Percentiles rank a stretch among this genome's conserved stretches.
These are phyloP conservation scores for Autographa gamma DNA, from an alignment of 2,888 invertebrate genomes.

Conservation along the genomic window DNA sequence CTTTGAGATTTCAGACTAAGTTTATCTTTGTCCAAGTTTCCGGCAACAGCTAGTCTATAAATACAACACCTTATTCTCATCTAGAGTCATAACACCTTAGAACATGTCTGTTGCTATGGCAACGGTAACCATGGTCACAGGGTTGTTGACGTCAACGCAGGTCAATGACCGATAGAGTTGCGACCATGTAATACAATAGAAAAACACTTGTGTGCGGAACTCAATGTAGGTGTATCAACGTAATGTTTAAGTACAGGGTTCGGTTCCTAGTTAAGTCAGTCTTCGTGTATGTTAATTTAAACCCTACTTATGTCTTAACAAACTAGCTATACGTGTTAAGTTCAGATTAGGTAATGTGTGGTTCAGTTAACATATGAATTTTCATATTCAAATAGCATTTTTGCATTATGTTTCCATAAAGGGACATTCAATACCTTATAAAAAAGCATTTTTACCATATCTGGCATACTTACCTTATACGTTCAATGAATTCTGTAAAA, in stretches of 20 bases:
- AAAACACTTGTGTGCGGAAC: constrained; percentile 10
- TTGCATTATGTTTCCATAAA: too few relatives aligned
- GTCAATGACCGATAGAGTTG: constrained; percentile 42
- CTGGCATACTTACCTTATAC: too few relatives aligned
- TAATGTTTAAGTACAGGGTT: constrained; percentile 41
- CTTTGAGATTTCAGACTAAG: not conserved
- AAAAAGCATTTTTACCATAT: too few relatives aligned
- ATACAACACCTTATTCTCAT: not conserved
- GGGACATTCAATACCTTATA: too few relatives aligned
- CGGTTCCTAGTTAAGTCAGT: constrained; percentile 39
- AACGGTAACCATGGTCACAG: constrained; percentile 31
- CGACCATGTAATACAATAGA: constrained; percentile 42
- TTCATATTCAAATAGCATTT: not conserved
- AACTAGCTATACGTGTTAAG: constrained; percentile 14
- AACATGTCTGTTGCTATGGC: not conserved
- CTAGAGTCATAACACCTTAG: not conserved
- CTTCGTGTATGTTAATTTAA: constrained; percentile 8
- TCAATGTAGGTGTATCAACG: constrained; percentile 28
- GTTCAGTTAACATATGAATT: not conserved
- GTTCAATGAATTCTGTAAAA: too few relatives aligned
- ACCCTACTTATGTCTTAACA: constrained; percentile 17
- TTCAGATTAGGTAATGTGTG: not conserved
- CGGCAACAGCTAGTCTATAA: not conserved
- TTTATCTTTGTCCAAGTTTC: not conserved
- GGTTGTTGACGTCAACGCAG: constrained; percentile 40